Percentiles rank a stretch among this genome's conserved stretches.
Conservation (phyloP, 23 tunicate genomes). For the Botrylloides violaceus region DNA sequence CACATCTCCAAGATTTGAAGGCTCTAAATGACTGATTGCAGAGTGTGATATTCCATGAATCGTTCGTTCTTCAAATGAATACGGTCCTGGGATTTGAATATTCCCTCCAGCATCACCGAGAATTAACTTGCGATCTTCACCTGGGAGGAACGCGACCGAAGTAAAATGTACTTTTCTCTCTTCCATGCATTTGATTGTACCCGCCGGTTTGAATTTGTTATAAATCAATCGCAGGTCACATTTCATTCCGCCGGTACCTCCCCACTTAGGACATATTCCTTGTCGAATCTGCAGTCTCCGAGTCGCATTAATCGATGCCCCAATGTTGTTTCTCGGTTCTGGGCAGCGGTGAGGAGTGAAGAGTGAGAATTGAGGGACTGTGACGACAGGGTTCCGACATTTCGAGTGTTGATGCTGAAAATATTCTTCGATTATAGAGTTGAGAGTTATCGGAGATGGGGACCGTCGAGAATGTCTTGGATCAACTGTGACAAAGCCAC, state of each 20-base stretch:
- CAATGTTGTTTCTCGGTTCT: conserved; percentile 43
- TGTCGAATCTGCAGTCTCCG: conserved; percentile 33
- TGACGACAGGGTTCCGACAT: conserved; percentile 84
- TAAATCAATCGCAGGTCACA: conserved; percentile 34
- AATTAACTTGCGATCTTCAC: conserved; percentile 17
- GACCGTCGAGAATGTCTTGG: neutral
- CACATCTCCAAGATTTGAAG: conserved; percentile 38
- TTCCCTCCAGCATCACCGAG: conserved; percentile 67
- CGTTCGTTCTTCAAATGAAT: conserved; percentile 30
- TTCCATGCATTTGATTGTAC: conserved; percentile 42
- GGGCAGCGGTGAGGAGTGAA: conserved; percentile 69
- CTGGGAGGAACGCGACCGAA: conserved; percentile 62
- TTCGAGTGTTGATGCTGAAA: conserved; percentile 64
- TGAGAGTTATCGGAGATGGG: conserved; percentile 36
- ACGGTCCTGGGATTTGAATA: conserved; percentile 29
- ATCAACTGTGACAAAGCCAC: neutral
- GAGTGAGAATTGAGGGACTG: conserved; percentile 87
- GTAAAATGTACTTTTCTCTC: conserved; percentile 47
- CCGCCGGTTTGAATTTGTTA: conserved; percentile 61
- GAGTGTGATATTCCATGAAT: conserved; percentile 24
- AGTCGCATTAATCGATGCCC: conserved; percentile 53
- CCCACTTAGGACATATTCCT: conserved; percentile 36
- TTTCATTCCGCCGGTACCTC: conserved; percentile 59
- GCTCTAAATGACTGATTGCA: conserved; percentile 27
- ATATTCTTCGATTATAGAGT: conserved; percentile 56